phyloP scores from a whole-genome alignment of 2,797 vertebrate genomes.

The Sebastes wilsoni region DNA sequence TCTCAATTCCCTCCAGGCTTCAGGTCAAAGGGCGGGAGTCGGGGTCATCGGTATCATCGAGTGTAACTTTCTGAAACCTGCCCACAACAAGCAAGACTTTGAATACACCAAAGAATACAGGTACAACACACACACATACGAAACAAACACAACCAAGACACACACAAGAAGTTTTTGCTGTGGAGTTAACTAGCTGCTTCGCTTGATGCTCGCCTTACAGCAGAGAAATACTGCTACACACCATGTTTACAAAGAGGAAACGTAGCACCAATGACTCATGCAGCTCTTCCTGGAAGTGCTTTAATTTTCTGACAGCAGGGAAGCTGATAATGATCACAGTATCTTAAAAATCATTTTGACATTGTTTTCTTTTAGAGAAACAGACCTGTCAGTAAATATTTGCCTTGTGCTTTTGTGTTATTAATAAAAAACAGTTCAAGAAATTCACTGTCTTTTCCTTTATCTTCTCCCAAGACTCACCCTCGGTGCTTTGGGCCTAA shows the following conservation, averaged over 20 bases:
- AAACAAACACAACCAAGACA: neutral
- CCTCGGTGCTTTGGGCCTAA: conserved; percentile 82
- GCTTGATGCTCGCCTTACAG: neutral
- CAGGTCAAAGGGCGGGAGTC: conserved; percentile 78
- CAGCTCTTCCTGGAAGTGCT: neutral
- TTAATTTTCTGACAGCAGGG: neutral
- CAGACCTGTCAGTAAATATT: neutral
- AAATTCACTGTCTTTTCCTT: neutral
- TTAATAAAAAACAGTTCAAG: neutral
- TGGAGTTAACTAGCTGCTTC: neutral
- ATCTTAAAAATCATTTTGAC: neutral
- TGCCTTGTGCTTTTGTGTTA: neutral
- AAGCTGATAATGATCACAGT: neutral
- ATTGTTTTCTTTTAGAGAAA: neutral
- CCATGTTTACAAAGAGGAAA: neutral
- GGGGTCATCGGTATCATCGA: conserved; percentile 88
- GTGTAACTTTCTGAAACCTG: conserved; percentile 87
- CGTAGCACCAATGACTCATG: neutral
- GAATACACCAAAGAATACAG: conserved; percentile 89
- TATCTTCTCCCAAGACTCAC: conserved; percentile 69
- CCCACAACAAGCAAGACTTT: conserved; percentile 89
- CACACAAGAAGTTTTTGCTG: neutral
- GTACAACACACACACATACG: conserved; percentile 47
- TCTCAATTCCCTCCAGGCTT: conserved; percentile 59
- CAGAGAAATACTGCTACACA: neutral